Base-by-base conservation (phyloP, 2,888 invertebrate species). In the Oligia strigilis region DNA sequence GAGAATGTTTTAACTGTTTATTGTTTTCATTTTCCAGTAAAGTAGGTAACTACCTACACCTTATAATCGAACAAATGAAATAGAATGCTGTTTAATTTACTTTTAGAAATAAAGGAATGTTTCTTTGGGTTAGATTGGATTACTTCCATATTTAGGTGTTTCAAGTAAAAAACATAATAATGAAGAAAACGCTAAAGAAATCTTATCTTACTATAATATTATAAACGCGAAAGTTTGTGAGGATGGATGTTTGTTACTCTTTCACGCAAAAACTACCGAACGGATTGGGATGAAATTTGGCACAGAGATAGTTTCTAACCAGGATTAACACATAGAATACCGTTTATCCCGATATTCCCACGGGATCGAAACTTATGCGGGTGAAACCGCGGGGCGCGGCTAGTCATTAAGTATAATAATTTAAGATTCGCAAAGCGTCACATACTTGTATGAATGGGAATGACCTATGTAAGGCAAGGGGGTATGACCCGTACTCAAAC, bases 1-100 rank as follows among this genome's bases (percentile, higher is more conserved):
- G 73, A 74, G 60, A 74, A 73, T 74, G 70, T 55, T 14, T 52
- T 73, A 13, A 46, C 43, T 60, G 60, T 55, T n/a, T 78, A 40
- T n/a, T 78, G n/a, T 69, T 74, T 60, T 67, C 1, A 70, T 79
- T 73, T 55, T 14, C 8, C 23, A 23, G 9, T 4, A 36, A 36
- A 36, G 36, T 29, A 29, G 29, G 29, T 58, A 46, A 36, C 0
- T 52, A 23, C 1, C 11, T 49, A 49, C 1, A 23, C 13, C 17
- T 43, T 49, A 23, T 17, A 52, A 67, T 78, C 5, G 19, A 29
- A 58, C 23, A 55, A 9, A 46, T 19, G 11, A 36, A 52, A 49
- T 40, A 40, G 13, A 49, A 23, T 40, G 19, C n/a, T 23, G 36
- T 49, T 79, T 67, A 23, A 49, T 66, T 78, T 49, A 6, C 6